Evolutionary conservation across 2,888 invertebrate species (phyloP).

Genomic region (Carterocephalus palaemon): DNA sequence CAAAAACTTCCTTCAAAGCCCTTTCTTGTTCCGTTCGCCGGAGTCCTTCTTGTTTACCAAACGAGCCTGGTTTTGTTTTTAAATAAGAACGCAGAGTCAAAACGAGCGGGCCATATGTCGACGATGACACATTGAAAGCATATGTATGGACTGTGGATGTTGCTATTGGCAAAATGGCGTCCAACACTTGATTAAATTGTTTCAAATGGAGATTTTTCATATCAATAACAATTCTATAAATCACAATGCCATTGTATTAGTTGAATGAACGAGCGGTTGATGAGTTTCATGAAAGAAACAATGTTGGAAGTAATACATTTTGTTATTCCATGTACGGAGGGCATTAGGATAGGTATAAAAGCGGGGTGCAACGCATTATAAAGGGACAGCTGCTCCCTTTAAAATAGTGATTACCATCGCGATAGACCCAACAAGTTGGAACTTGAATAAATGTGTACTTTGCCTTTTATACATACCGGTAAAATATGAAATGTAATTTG

Average conservation of each 20-base stretch:
- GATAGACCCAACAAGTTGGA: conserved; percentile 34
- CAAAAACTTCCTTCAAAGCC: conserved; percentile 47
- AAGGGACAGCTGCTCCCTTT: conserved; percentile 53
- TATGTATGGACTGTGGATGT: conserved; percentile 47
- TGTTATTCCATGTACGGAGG: conserved; percentile 35
- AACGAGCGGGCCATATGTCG: conserved; percentile 42
- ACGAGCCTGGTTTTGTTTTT: conserved; percentile 41
- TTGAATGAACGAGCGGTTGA: neutral
- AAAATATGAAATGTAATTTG: conserved; percentile 17
- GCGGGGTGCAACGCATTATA: conserved; percentile 42
- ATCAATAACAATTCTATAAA: neutral
- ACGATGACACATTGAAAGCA: conserved; percentile 58
- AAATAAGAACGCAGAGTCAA: neutral
- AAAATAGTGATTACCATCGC: conserved; percentile 50
- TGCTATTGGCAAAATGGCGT: conserved; percentile 29
- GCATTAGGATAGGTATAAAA: conserved; percentile 42
- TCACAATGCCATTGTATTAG: conserved; percentile 5
- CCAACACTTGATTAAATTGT: conserved; percentile 22
- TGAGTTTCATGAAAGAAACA: conserved; percentile 31
- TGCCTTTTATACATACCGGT: conserved; percentile 7
- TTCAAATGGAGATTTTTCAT: neutral
- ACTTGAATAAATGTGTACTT: conserved; percentile 30
- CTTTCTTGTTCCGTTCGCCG: no score
- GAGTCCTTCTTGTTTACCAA: conserved; percentile 47
- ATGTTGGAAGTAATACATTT: conserved; percentile 31